These are phyloP conservation scores for Hemibagrus guttatus DNA, from an alignment of 2,797 vertebrate species.

Conservation along the genomic window DNA sequence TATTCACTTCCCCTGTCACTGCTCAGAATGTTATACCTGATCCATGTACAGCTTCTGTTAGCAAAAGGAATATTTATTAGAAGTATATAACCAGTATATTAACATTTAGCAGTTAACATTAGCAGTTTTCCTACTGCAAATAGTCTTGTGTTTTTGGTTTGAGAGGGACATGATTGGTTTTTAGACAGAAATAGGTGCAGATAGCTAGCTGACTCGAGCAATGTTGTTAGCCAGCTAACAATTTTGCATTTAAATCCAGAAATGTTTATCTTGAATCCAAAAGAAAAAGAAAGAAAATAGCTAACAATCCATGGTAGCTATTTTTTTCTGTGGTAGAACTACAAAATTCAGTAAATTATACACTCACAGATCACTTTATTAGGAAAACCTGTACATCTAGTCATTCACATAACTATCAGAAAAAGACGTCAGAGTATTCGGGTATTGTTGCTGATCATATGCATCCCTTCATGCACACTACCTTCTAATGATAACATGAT, in stretches of 20 bases:
- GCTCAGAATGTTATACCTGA: too few species aligned
- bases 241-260: background rate
- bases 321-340: background rate
- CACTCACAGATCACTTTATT: background rate
- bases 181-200: background rate
- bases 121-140: background rate
- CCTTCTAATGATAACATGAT: too few species aligned
- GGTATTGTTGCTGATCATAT: too few species aligned
- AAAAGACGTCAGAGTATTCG: too few species aligned
- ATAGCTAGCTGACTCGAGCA: background rate
- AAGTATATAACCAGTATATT: background rate
- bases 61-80: background rate
- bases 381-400: too few species aligned
- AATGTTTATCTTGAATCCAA: too few species aligned
- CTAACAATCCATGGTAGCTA: background rate
- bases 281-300: too few species aligned
- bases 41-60: background rate
- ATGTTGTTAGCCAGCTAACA: background rate
- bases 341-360: background rate
- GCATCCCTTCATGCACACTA: too few species aligned
- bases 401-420: too few species aligned
- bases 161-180: background rate
- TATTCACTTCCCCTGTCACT: too few species aligned
- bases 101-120: too few species aligned
- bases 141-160: background rate